Conservation (phyloP, 2,113 vertebrate species). For the Burhinus bistriatus region DNA sequence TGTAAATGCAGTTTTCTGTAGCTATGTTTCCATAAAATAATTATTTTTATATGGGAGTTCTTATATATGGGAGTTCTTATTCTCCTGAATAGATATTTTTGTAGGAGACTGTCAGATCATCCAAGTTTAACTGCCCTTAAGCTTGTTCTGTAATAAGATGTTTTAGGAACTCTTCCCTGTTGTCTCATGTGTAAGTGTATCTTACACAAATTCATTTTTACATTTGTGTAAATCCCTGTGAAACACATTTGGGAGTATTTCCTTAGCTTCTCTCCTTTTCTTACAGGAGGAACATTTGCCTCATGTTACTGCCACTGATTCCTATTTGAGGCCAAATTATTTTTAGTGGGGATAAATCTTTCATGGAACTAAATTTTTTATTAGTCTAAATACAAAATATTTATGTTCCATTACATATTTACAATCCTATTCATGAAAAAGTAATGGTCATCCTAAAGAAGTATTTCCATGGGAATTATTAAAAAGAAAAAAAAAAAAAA, state of each 20-base stretch:
- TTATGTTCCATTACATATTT: constrained; percentile 60
- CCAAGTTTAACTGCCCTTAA: neutral
- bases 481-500: neutral
- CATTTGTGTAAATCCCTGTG: neutral
- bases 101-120: neutral
- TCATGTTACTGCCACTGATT: neutral
- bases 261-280: neutral
- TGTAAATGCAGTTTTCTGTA: neutral
- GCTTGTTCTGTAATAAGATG: neutral
- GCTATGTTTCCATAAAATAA: neutral
- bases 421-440: constrained; percentile 54
- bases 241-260: neutral
- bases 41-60: neutral
- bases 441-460: constrained; percentile 44
- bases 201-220: neutral
- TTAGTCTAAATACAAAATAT: constrained; percentile 63
- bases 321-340: constrained; percentile 36
- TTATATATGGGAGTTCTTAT: neutral
- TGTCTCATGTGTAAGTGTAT: neutral
- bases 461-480: constrained; percentile 38
- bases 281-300: neutral
- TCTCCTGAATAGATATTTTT: neutral
- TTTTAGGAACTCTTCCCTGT: neutral
- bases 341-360: constrained; percentile 53
- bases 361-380: constrained; percentile 61